These are phyloP conservation scores for Chesias legatella DNA, from an alignment of 2,888 invertebrate species.

Conservation along the genomic window DNA sequence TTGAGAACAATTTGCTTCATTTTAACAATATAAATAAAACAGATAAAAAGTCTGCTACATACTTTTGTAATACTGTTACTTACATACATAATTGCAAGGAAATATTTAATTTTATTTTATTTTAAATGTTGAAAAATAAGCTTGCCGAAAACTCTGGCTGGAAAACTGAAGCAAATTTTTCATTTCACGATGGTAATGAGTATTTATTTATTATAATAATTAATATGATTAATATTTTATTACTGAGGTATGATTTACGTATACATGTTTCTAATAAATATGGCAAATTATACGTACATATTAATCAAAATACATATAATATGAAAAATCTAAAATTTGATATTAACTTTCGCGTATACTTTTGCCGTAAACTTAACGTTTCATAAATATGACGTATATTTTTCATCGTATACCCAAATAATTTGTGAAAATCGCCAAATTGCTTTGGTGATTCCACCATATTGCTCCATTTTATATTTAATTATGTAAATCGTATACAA, in stretches of 20 bases:
- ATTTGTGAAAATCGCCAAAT: too few relatives aligned
- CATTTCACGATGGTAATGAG: constrained; percentile 18
- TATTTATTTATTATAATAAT: constrained; percentile 19
- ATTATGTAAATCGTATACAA: too few relatives aligned
- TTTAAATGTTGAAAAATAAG: neutral
- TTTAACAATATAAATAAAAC: too few relatives aligned
- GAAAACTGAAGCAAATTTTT: constrained; percentile 17
- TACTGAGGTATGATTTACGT: constrained; percentile 83
- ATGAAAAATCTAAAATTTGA: neutral
- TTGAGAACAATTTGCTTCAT: constrained; percentile 15
- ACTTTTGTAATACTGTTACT: neutral
- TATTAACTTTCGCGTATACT: constrained; percentile 1
- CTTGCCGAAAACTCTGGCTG: neutral
- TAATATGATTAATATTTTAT: constrained; percentile 46
- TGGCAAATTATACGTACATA: constrained; percentile 11
- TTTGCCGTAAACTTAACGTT: too few relatives aligned
- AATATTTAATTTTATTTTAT: too few relatives aligned
- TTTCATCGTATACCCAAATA: too few relatives aligned
- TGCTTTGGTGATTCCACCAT: too few relatives aligned
- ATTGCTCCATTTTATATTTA: too few relatives aligned
- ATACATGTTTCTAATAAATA: constrained; percentile 74
- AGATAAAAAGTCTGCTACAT: too few relatives aligned
- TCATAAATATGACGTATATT: too few relatives aligned
- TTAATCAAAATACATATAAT: too few relatives aligned
- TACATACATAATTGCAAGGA: too few relatives aligned